Conservation (phyloP, 2,797 vertebrate species). For the Anomalospiza imberbis region DNA sequence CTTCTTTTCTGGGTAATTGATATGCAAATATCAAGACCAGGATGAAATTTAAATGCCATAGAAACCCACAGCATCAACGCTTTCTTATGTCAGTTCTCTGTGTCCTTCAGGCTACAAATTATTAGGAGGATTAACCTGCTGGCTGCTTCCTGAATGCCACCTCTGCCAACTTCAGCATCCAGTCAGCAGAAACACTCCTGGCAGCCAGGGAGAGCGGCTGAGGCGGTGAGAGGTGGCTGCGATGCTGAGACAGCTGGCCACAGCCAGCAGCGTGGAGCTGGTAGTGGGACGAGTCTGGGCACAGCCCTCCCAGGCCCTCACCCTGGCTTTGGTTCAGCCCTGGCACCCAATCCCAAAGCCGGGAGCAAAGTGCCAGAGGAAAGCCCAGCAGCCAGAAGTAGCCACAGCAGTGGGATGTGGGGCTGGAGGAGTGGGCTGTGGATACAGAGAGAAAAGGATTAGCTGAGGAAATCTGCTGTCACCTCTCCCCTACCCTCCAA, state of each 20-base stretch:
- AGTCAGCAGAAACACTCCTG: not conserved
- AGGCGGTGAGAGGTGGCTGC: rapidly evolving
- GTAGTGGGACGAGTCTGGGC: not conserved
- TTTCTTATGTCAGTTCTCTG: not conserved
- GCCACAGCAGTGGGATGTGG: not conserved
- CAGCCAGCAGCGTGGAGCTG: not conserved
- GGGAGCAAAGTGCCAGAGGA: not conserved
- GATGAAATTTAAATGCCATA: slow-evolving; percentile 23
- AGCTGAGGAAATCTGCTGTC: not conserved
- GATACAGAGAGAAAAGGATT: not conserved
- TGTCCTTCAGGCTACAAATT: not conserved
- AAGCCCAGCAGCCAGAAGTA: not conserved
- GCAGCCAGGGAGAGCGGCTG: not conserved
- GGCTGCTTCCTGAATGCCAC: not conserved
- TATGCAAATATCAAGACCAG: slow-evolving; percentile 18
- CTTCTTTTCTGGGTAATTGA: slow-evolving; percentile 1
- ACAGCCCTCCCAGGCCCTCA: not conserved
- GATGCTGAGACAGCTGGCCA: not conserved
- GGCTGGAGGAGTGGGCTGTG: not conserved
- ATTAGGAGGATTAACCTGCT: slow-evolving; percentile 25
- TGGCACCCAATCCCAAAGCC: rapidly evolving
- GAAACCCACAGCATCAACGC: not conserved
- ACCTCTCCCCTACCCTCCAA: not conserved
- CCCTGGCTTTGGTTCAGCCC: not conserved
- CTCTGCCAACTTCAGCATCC: not conserved